Percentiles rank a stretch among this genome's conserved stretches.
phyloP scores from a whole-genome alignment of 1,140 invertebrate genomes.

The Pollicipes pollicipes region DNA sequence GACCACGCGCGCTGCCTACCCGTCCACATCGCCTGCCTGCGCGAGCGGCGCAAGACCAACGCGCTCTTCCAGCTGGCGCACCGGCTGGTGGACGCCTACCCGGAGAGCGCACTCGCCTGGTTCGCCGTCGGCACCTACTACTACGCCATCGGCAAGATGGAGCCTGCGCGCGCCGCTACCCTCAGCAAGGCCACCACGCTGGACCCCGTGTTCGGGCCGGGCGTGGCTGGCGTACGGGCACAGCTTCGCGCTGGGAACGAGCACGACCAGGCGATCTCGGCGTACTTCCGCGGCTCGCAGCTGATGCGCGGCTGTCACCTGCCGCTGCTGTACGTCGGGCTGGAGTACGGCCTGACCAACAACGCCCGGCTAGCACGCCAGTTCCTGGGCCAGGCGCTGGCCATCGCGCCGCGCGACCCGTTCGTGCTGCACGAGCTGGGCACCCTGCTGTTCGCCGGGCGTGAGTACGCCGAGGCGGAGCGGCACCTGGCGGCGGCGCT shows the following conservation, averaged over 20 bases:
- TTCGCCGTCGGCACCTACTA: constrained; percentile 96
- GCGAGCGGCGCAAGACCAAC: constrained; percentile 68
- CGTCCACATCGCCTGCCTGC: constrained; percentile 74
- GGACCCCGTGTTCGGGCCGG: constrained; percentile 75
- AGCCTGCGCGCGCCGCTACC: constrained; percentile 72
- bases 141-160: constrained; percentile 65
- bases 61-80: constrained; percentile 76
- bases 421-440: constrained; percentile 92
- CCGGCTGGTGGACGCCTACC: constrained; percentile 79
- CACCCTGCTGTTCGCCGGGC: constrained; percentile 73
- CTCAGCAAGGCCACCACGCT: constrained; percentile 78
- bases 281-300: constrained; percentile 82
- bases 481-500: constrained; percentile 53
- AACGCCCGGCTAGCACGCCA: constrained; percentile 78
- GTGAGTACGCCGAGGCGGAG: constrained; percentile 57
- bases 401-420: constrained; percentile 69
- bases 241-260: constrained; percentile 87
- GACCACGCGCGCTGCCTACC: constrained; percentile 66
- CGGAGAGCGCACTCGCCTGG: constrained; percentile 80
- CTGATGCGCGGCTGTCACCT: constrained; percentile 72
- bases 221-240: constrained; percentile 94
- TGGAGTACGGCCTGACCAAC: constrained; percentile 88
- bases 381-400: constrained; percentile 69
- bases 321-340: constrained; percentile 77
- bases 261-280: constrained; percentile 95